These are phyloP conservation scores for Corydoras sp. DNA, from an alignment of 2,113 vertebrate genomes.

Conservation along the genomic window DNA sequence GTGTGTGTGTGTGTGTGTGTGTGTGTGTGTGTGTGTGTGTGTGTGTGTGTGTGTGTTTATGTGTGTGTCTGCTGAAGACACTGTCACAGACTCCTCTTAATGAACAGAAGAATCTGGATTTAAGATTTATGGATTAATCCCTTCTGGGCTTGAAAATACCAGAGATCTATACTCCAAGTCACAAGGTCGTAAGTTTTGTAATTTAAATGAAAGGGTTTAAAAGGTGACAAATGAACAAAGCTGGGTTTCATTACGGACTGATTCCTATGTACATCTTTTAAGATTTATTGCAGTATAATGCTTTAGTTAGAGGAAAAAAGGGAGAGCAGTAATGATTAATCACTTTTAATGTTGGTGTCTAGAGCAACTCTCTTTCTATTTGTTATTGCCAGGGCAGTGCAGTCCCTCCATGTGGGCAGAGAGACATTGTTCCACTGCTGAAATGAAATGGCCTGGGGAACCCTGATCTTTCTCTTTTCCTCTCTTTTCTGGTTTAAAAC, in stretches of 20 bases:
- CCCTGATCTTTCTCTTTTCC: constrained; percentile 77
- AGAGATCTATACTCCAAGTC: constrained; percentile 74
- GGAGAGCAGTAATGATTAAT: constrained; percentile 89
- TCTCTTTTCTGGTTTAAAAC: constrained; percentile 73
- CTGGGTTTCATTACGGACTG: constrained; percentile 85
- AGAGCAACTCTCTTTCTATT: constrained; percentile 93
- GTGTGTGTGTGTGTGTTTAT: constrained; percentile 44
- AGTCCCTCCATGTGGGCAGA: constrained; percentile 75
- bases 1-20: constrained; percentile 18
- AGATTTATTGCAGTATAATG: constrained; percentile 96
- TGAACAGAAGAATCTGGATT: constrained; percentile 65
- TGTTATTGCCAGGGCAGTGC: constrained; percentile 90
- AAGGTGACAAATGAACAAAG: constrained; percentile 85
- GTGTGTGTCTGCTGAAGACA: constrained; percentile 43
- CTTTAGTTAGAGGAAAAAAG: constrained; percentile 74
- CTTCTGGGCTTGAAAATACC: constrained; percentile 66
- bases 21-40: background rate
- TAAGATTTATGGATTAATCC: constrained; percentile 75
- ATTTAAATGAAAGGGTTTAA: constrained; percentile 79
- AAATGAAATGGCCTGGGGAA: constrained; percentile 66
- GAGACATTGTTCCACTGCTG: constrained; percentile 81
- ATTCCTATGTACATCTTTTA: constrained; percentile 95
- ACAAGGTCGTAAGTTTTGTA: constrained; percentile 77
- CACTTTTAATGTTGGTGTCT: constrained; percentile 95
- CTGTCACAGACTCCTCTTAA: constrained; percentile 57